These are phyloP conservation scores for Porphyrio hochstetteri DNA, from an alignment of 2,113 vertebrate species.

Conservation along the genomic window DNA sequence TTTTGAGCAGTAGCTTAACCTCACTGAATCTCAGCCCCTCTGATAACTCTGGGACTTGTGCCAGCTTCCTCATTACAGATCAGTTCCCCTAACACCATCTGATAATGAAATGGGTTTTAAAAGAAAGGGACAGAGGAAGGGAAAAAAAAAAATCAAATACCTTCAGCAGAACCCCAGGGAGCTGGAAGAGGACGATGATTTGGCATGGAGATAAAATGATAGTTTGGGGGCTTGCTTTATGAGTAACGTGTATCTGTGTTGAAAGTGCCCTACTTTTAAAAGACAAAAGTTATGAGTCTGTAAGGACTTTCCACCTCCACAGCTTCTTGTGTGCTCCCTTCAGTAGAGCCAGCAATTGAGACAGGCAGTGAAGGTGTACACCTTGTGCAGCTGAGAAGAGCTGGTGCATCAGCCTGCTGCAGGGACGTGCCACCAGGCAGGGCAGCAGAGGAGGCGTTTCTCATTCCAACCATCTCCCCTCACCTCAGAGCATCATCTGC, in stretches of 20 bases:
- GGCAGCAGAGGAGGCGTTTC: rapidly evolving
- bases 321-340: neutral
- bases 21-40: constrained; percentile 48
- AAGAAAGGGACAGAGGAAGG: constrained; percentile 35
- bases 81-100: constrained; percentile 46
- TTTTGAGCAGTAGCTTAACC: constrained; percentile 48
- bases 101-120: constrained; percentile 68
- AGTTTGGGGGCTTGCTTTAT: neutral
- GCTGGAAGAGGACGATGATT: neutral
- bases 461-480: rapidly evolving
- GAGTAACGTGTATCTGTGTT: neutral
- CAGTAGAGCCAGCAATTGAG: rapidly evolving
- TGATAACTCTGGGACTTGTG: constrained; percentile 65
- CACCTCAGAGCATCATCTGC: rapidly evolving
- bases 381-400: neutral
- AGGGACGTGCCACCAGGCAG: rapidly evolving
- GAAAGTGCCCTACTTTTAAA: neutral
- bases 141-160: constrained; percentile 28
- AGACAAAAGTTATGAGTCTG: neutral
- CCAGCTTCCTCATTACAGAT: constrained; percentile 67
- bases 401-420: rapidly evolving
- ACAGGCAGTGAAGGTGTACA: neutral
- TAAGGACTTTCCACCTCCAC: neutral
- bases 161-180: constrained; percentile 48
- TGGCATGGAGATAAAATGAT: constrained; percentile 12